phyloP scores from a whole-genome alignment of 2,113 vertebrate genomes.

The Pterocles orientalis region DNA sequence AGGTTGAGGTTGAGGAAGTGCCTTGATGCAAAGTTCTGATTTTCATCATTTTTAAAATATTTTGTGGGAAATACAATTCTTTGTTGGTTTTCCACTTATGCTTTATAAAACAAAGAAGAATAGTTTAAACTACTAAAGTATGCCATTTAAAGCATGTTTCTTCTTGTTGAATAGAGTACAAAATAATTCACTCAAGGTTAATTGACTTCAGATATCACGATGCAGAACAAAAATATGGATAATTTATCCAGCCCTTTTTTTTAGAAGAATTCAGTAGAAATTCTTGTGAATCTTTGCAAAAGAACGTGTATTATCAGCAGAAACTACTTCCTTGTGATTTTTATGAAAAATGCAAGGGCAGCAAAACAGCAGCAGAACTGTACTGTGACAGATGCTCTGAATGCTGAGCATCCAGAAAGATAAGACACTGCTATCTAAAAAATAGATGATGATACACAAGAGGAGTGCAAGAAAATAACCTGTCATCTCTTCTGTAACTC shows the following conservation, averaged over 20 bases:
- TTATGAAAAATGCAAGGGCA: background rate
- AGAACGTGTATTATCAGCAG: background rate
- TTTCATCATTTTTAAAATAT: background rate
- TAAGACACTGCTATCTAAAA: background rate
- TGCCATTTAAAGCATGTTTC: background rate
- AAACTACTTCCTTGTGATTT: background rate
- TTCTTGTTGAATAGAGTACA: background rate
- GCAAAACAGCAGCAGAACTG: background rate
- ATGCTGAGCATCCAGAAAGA: background rate
- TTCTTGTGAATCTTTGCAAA: background rate
- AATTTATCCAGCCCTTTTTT: background rate
- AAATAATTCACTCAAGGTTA: background rate
- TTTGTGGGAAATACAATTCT: slow-evolving; percentile 5
- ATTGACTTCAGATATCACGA: background rate
- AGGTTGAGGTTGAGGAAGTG: slow-evolving; percentile 44
- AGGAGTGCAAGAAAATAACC: background rate
- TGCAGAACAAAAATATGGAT: background rate
- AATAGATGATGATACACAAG: background rate
- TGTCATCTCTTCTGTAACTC: background rate
- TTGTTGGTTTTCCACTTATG: background rate
- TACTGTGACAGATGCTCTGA: background rate
- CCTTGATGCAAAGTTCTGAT: slow-evolving; percentile 31
- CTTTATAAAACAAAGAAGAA: slow-evolving; percentile 35
- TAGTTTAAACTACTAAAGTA: slow-evolving; percentile 13
- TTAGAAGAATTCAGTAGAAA: background rate